Evolutionary conservation across 2,797 vertebrate species (phyloP).

Genomic region (Girardinus metallicus): DNA sequence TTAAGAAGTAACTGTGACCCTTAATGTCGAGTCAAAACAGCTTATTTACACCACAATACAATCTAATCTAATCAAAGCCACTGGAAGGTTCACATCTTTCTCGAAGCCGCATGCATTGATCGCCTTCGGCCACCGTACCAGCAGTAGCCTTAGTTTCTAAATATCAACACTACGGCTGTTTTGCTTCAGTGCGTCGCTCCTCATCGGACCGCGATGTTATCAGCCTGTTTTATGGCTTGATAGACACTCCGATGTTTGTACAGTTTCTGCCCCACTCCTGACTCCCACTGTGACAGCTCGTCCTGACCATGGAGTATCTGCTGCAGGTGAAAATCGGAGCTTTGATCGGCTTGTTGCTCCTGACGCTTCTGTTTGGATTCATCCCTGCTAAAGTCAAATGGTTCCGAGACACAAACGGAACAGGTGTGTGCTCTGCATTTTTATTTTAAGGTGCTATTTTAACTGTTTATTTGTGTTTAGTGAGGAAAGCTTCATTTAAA

Average conservation of each 20-base stretch:
- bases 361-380: slow-evolving; percentile 83
- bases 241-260: not conserved
- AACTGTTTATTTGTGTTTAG: no score
- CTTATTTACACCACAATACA: not conserved
- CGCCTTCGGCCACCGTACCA: slow-evolving; percentile 30
- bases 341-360: slow-evolving; percentile 75
- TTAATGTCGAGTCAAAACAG: not conserved
- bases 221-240: not conserved
- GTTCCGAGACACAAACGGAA: slow-evolving; percentile 77
- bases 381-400: slow-evolving; percentile 81
- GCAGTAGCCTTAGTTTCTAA: not conserved
- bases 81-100: not conserved
- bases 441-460: not conserved
- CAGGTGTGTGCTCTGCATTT: slow-evolving; percentile 68
- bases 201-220: not conserved
- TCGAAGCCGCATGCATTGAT: fast-evolving
- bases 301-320: slow-evolving; percentile 78
- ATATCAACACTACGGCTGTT: not conserved
- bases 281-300: not conserved
- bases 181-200: not conserved
- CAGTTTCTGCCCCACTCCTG: not conserved
- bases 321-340: slow-evolving; percentile 82
- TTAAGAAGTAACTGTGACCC: not conserved
- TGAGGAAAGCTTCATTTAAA: fast-evolving
- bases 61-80: not conserved